Evolutionary conservation across 2,797 vertebrate species (phyloP), one percentile per base, ranked within the genome.

Genomic region (Acipenser oxyrinchus): DNA sequence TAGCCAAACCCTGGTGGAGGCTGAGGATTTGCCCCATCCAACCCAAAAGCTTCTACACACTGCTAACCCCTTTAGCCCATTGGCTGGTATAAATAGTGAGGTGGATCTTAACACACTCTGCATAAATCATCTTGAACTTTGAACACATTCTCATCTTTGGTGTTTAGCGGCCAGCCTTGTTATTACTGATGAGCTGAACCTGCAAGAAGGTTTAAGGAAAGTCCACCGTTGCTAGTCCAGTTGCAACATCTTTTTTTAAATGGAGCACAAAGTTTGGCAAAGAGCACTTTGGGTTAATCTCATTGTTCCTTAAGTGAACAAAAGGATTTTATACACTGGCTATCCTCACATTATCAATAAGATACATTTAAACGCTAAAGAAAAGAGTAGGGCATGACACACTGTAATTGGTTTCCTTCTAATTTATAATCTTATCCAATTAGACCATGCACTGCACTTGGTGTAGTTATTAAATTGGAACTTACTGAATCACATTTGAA

Each of bases 361-460:
- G 69, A 64, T 68, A 68, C 73, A 79, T 79, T 70, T 64, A 69
- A 64, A 73, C 67, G 62, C 65, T 65, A 69, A 69, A 72, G 59
- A 73, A 76, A 72, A 72, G 72, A 73, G 73, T 73, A 77, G 55
- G 76, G 58, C 55, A 71, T 63, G 51, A 74, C 77, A 82, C 62
- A 57, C 57, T 67, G 69, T 74, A 79, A 77, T 76, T 62, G 72
- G 73, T 74, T 74, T 72, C 76, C 78, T 48, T 80, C 71, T 83
- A 78, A 83, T 75, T 69, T 71, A 74, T 77, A 84, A 82, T 75
- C 75, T 70, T 70, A 72, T 82, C 80, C 82, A 84, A 85, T 85
- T 85, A 83, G 75, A 77, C 72, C 72, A 60, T 71, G 73, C 77
- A 78, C 71, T 60, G 59, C 69, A 71, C 75, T 74, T 72, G 37